These are phyloP conservation scores for Mesembrinibis cayennensis DNA, from an alignment of 2,113 vertebrate genomes.

Conservation along the genomic window DNA sequence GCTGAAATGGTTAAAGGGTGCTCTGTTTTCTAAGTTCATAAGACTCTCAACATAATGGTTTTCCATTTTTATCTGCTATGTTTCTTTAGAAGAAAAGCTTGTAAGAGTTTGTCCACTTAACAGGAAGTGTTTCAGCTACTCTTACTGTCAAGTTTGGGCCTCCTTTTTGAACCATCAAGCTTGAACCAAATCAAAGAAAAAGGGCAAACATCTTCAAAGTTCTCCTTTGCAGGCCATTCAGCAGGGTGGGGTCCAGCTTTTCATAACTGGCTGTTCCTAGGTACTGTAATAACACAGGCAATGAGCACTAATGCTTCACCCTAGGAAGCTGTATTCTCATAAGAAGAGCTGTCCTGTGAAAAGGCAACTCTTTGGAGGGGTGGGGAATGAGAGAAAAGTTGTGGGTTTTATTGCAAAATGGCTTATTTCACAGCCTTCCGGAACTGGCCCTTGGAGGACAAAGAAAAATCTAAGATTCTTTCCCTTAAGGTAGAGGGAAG, in stretches of 20 bases:
- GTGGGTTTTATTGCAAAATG: too few species aligned
- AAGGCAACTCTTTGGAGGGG: neutral
- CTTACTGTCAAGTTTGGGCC: neutral
- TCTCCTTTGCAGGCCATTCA: neutral
- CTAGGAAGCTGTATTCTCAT: fast-evolving
- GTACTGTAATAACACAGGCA: fast-evolving
- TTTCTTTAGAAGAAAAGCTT: neutral
- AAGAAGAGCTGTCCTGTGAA: too few species aligned
- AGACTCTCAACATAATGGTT: fast-evolving
- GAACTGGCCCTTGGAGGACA: neutral
- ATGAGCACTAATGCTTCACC: fast-evolving
- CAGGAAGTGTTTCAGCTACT: neutral
- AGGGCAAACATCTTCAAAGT: neutral
- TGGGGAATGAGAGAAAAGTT: neutral
- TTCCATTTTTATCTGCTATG: neutral
- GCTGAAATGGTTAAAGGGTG: neutral
- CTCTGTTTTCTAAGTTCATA: neutral
- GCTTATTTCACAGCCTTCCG: neutral
- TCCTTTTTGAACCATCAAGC: neutral
- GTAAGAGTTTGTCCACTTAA: neutral
- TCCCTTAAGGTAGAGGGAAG: neutral
- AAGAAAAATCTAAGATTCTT: neutral
- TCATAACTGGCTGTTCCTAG: fast-evolving
- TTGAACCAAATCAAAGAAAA: neutral
- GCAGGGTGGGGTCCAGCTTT: neutral